These are phyloP conservation scores for Enteromius fasciolatus DNA, from an alignment of 2,797 vertebrate genomes.

Conservation along the genomic window DNA sequence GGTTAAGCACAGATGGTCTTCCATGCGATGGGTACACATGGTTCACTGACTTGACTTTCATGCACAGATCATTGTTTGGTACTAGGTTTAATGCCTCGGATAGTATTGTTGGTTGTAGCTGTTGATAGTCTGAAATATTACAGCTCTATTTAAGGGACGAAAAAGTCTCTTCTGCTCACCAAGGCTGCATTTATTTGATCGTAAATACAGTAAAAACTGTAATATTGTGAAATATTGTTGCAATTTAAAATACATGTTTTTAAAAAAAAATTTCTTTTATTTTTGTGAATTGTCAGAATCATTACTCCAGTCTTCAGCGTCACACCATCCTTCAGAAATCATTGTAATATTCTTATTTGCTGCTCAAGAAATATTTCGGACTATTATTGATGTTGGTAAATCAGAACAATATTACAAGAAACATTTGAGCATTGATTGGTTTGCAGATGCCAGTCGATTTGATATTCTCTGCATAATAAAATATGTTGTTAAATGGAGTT, in stretches of 20 bases:
- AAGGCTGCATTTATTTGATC: not conserved
- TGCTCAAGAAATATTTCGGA: not conserved
- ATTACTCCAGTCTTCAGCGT: not conserved
- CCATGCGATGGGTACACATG: conserved; percentile 4
- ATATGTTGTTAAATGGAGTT: not conserved
- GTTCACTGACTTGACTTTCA: not conserved
- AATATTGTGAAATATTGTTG: not conserved
- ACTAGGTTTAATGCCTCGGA: not conserved
- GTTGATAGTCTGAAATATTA: not conserved
- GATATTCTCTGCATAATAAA: not conserved
- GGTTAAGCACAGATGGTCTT: conserved; percentile 49
- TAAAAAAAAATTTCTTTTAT: too few species aligned
- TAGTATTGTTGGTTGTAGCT: not conserved
- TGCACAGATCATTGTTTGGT: conserved; percentile 23
- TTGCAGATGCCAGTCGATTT: conserved; percentile 8
- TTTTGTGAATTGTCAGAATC: not conserved
- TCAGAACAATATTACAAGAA: too few species aligned
- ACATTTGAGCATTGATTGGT: not conserved
- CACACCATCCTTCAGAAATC: not conserved
- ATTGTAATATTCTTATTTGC: not conserved
- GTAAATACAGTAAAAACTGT: not conserved
- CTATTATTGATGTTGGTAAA: not conserved
- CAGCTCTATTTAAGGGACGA: not conserved
- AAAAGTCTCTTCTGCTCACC: not conserved
- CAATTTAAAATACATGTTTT: not conserved